Evolutionary conservation across 92 coral and sea anemone species (phyloP), one percentile per base, ranked within the genome.

Genomic region (Zoanthus solanderi): DNA sequence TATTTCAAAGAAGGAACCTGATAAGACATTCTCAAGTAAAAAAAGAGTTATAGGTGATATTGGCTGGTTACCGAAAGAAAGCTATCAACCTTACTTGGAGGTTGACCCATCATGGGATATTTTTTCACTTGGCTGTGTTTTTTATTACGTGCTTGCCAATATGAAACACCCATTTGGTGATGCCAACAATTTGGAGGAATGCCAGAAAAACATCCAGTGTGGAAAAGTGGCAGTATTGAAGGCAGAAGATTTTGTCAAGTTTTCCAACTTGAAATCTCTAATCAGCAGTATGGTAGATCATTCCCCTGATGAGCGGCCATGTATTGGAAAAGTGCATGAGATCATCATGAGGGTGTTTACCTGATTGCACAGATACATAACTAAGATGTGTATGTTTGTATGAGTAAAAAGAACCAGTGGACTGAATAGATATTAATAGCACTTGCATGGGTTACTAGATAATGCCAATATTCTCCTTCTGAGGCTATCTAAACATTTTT

Each of bases 71-170:
- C 80, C 88, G 8, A 16, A 23, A 5, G 88, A 84, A 71, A 65
- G 31, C 68, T 46, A 71, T 71, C 48, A 84, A 30, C 88, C 80
- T 0, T 37, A 37, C n/a, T 44, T 17, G 28, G 14, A 11, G 37
- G 58, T 16, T 8, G 34, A 65, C 12, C 78, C 69, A 5, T 46
- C 53, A 17, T 14, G 52, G 56, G 88, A 84, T 16, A 84, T 84
- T 84, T 84, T 84, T 53, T 72, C 88, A 1, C 79, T 84, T 14
- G 88, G 88, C 0, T 84, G 88, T 12, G 79, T 72, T 34, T 71
- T 74, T 50, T 84, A 84, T 78, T 84, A 84, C 71, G 30, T 66
- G 0, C 79, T 84, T 2, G 71, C 88, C 46, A 84, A 84, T 66
- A 30, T 31, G 71, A 74, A 74, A 29, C 88, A 84, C 47, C 88